phyloP scores from a whole-genome alignment of 2,888 invertebrate species.

The Nomada flava region DNA sequence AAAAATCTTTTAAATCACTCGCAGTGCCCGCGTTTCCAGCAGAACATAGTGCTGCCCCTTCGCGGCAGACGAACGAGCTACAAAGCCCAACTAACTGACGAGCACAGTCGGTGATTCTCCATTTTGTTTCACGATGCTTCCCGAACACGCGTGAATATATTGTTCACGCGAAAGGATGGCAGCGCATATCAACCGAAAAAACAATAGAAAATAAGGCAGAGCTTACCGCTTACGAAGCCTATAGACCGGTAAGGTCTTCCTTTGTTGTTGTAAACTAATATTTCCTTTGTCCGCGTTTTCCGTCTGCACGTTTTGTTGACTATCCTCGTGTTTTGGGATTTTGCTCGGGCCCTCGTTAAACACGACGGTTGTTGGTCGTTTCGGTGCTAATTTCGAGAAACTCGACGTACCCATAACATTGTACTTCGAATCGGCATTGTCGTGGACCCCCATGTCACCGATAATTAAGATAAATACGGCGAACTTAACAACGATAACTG shows the following conservation, averaged over 20 bases:
- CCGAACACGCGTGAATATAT: not conserved
- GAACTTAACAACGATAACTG: not conserved
- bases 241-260: conserved; percentile 83
- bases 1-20: not conserved
- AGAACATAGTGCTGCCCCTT: conserved; percentile 5
- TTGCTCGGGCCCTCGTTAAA: conserved; percentile 75
- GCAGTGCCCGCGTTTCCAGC: not conserved
- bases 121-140: conserved; percentile 46
- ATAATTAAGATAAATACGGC: not conserved
- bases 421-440: conserved; percentile 81
- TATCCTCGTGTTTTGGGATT: conserved; percentile 70
- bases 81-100: no score
- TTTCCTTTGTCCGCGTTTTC: conserved; percentile 60
- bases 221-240: conserved; percentile 82
- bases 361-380: conserved; percentile 75
- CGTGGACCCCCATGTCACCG: conserved; percentile 80
- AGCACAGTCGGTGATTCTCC: conserved; percentile 34
- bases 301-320: conserved; percentile 32
- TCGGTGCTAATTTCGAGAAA: conserved; percentile 78
- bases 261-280: conserved; percentile 77
- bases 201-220: conserved; percentile 1
- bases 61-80: not conserved
- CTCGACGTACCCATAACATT: conserved; percentile 75
- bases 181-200: not conserved
- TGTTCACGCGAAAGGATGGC: not conserved